phyloP scores from a whole-genome alignment of 2,113 vertebrate species.

The Opisthocomus hoazin region DNA sequence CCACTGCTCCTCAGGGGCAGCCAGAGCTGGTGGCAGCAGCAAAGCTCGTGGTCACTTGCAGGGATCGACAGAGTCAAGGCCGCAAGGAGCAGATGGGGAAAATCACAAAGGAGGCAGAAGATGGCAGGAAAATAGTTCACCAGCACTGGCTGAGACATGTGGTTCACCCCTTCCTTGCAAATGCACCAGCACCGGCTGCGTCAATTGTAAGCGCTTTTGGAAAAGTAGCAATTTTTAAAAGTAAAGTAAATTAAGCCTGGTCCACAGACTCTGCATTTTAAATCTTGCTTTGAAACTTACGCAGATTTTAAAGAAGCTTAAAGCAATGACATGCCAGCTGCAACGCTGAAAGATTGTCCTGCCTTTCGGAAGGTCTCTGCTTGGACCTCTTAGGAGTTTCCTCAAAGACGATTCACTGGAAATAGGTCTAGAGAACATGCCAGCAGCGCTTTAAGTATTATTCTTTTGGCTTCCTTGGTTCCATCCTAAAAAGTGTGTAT shows the following conservation, averaged over 20 bases:
- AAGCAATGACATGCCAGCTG: background rate
- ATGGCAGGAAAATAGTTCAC: background rate
- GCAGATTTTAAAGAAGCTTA: background rate
- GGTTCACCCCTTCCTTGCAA: background rate
- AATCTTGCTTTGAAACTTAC: background rate
- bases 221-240: background rate
- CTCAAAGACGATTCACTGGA: background rate
- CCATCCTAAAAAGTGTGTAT: background rate
- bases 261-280: background rate
- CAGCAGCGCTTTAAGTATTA: background rate
- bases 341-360: background rate
- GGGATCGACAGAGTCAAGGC: background rate
- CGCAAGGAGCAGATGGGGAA: background rate
- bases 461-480: background rate
- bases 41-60: background rate
- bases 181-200: accelerated
- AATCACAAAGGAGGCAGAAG: background rate
- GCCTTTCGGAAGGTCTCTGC: background rate
- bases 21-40: accelerated
- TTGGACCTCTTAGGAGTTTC: background rate
- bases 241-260: background rate
- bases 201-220: background rate
- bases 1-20: background rate
- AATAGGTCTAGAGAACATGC: background rate
- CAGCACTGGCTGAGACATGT: accelerated